A percentile compares a stretch with the other conserved stretches of the same genome.
Evolutionary conservation across 2,888 invertebrate species (phyloP).

Genomic region (Hirtodrosophila duncani): DNA sequence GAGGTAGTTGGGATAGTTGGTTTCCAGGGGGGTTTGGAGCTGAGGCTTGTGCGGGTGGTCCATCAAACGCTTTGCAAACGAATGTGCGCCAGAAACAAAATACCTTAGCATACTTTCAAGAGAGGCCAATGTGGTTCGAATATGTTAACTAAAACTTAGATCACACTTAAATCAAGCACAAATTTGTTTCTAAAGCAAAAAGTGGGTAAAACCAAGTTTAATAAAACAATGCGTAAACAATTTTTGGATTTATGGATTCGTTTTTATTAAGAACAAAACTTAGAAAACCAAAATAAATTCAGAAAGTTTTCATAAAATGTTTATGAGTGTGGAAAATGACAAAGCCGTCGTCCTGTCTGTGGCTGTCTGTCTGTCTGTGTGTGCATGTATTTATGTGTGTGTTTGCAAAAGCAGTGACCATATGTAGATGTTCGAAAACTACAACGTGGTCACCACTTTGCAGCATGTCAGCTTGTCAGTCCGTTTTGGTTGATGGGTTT

Average conservation of each 20-base stretch:
- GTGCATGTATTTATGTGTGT: constrained; percentile 6
- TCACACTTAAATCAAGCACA: too few species aligned
- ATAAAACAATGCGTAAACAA: not conserved
- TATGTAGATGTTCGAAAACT: too few species aligned
- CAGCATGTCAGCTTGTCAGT: too few species aligned
- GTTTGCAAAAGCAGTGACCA: too few species aligned
- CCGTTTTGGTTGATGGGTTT: constrained; percentile 14
- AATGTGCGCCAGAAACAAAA: constrained; percentile 59
- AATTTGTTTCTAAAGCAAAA: too few species aligned
- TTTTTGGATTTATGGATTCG: not conserved
- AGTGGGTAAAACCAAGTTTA: too few species aligned
- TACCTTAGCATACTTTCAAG: constrained; percentile 24
- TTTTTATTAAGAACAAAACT: constrained; percentile 14
- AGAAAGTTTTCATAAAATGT: constrained; percentile 11
- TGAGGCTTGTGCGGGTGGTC: constrained; percentile 58
- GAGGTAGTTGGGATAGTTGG: constrained; percentile 35
- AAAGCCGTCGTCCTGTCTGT: constrained; percentile 26
- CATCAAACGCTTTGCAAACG: constrained; percentile 70
- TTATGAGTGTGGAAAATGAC: too few species aligned
- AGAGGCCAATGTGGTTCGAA: constrained; percentile 50
- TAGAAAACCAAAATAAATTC: constrained; percentile 6
- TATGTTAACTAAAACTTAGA: constrained; percentile 9
- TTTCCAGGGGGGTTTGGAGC: constrained; percentile 30
- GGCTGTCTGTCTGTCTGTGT: constrained; percentile 37
- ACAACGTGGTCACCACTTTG: too few species aligned